Evolutionary conservation across 2,888 invertebrate species (phyloP).

Genomic region (Horisme vitalbata): DNA sequence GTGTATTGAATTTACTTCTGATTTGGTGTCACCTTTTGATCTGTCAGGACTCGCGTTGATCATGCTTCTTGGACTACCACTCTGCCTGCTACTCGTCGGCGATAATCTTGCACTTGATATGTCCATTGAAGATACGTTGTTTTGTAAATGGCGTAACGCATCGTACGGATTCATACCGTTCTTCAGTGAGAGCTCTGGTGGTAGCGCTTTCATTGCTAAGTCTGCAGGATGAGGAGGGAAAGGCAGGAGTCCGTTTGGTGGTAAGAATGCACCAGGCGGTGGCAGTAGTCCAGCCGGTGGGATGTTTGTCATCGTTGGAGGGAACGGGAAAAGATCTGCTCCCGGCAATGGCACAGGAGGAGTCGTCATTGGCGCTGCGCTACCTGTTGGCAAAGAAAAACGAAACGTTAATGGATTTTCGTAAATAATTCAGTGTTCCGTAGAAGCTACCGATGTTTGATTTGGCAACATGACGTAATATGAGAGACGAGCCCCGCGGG

Average conservation of each 20-base stretch:
- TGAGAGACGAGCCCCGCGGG: constrained; percentile 76
- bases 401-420: constrained; percentile 24
- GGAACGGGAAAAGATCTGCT: constrained; percentile 71
- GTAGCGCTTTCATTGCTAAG: constrained; percentile 70
- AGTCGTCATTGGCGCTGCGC: constrained; percentile 61
- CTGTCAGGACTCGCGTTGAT: constrained; percentile 72
- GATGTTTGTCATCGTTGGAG: constrained; percentile 67
- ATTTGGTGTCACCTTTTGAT: constrained; percentile 81
- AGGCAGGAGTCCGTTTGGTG: constrained; percentile 79
- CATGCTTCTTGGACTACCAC: constrained; percentile 76
- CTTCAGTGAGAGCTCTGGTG: constrained; percentile 75
- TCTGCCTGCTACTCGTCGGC: constrained; percentile 81
- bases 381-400: constrained; percentile 70
- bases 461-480: constrained; percentile 77
- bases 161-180: constrained; percentile 84
- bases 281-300: constrained; percentile 79
- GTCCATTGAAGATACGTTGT: constrained; percentile 72
- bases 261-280: constrained; percentile 82
- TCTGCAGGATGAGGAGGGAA: constrained; percentile 81
- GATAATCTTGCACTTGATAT: constrained; percentile 77
- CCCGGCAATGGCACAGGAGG: constrained; percentile 68
- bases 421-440: constrained; percentile 37
- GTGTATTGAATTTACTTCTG: constrained; percentile 85
- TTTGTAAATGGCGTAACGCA: constrained; percentile 73
- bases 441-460: constrained; percentile 45